A percentile compares a stretch with the other conserved stretches of the same genome.
Evolutionary conservation across 2,797 vertebrate genomes (phyloP).

Genomic region (Hippopotamyrus pictus): DNA sequence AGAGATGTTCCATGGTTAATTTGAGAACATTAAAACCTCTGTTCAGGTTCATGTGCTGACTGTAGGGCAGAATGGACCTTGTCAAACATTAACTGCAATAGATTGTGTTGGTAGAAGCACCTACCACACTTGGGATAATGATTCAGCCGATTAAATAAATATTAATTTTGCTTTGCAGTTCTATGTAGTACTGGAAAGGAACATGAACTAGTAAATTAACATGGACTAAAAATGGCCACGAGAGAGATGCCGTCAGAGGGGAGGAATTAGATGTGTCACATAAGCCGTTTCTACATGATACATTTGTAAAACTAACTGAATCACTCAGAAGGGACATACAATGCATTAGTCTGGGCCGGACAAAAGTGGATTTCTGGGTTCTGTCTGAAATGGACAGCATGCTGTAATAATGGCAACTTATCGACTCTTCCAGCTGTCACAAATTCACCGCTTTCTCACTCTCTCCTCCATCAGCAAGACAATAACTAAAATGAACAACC

Average conservation of each 20-base stretch:
- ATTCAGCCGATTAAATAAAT: constrained; percentile 8
- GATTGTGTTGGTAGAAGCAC: background rate
- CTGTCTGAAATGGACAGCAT: background rate
- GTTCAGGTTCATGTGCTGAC: background rate
- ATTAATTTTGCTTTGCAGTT: constrained; percentile 4
- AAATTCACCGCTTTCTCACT: background rate
- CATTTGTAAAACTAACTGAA: background rate
- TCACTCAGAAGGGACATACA: background rate
- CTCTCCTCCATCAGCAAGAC: background rate
- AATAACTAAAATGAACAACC: background rate
- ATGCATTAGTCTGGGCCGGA: background rate
- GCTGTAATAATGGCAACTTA: background rate
- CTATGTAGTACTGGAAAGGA: background rate
- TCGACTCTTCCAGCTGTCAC: background rate
- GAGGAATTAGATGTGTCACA: background rate
- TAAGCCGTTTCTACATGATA: background rate
- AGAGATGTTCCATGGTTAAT: background rate
- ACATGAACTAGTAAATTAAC: background rate
- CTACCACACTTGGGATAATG: background rate
- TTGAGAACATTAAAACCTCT: background rate
- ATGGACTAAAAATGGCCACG: background rate
- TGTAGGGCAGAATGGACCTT: background rate
- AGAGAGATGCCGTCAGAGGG: background rate
- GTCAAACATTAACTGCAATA: constrained; percentile 7
- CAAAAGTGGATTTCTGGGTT: background rate